phyloP scores from a whole-genome alignment of 2,888 invertebrate genomes.

The Bellardia pandia region DNA sequence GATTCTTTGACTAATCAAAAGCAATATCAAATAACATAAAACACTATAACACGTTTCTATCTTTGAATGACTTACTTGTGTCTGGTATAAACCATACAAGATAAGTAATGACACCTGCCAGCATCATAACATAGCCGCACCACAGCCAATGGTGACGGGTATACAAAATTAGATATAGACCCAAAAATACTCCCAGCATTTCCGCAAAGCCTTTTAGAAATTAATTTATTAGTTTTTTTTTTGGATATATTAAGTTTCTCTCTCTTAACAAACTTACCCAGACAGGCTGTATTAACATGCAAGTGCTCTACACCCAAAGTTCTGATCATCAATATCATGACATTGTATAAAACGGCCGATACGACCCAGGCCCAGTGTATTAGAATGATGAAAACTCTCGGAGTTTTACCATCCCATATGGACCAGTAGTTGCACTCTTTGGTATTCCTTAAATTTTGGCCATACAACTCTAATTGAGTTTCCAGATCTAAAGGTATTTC shows the following conservation, averaged over 20 bases:
- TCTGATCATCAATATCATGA: slow-evolving; percentile 83
- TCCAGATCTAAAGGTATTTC: slow-evolving; percentile 82
- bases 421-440: slow-evolving; percentile 77
- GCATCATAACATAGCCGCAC: slow-evolving; percentile 81
- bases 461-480: slow-evolving; percentile 79
- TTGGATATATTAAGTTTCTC: background rate
- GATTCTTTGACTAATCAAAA: slow-evolving; percentile 76
- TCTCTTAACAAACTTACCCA: slow-evolving; percentile 78
- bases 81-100: slow-evolving; percentile 81
- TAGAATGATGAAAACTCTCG: slow-evolving; percentile 78
- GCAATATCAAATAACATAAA: background rate
- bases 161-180: slow-evolving; percentile 82
- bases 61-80: slow-evolving; percentile 76
- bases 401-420: slow-evolving; percentile 82
- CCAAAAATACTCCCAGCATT: slow-evolving; percentile 82
- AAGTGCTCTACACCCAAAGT: slow-evolving; percentile 83
- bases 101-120: slow-evolving; percentile 79
- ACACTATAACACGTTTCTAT: too few relatives aligned
- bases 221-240: background rate
- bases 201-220: slow-evolving; percentile 80
- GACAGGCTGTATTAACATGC: slow-evolving; percentile 82
- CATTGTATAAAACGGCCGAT: slow-evolving; percentile 82
- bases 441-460: slow-evolving; percentile 74
- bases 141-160: slow-evolving; percentile 82
- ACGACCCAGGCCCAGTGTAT: slow-evolving; percentile 82